Evolutionary conservation across 2,888 invertebrate species (phyloP), one percentile per base, ranked within the genome.

Genomic region (Drosophila ezoana): DNA sequence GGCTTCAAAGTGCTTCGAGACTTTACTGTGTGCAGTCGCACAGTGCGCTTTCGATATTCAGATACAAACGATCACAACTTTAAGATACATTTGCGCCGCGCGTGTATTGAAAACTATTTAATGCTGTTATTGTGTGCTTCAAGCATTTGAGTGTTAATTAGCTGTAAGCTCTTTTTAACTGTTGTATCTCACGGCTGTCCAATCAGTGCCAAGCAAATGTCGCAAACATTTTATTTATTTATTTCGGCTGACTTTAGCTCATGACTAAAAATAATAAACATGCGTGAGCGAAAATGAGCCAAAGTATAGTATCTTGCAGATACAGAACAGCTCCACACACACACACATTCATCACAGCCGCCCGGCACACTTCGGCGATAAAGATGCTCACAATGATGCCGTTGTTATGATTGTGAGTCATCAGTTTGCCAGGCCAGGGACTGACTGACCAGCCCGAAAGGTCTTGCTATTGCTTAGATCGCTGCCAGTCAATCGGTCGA

Each of bases 11-110:
- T 77, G 79, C 75, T 81, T 80, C 76, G 76, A 89, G 80, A 68
- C 84, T 73, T 87, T 67, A 80, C 75, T 84, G 77, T 72, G 84
- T 88, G 87, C 90, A 89, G 90, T 90, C 75, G 82, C 53, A 56
- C 59, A 57, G 56, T 69, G 54, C 84, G 75, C 79, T 66, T 53
- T 52, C 63, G 48, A 37, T 63, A 48, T 48, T 57, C 44, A 61
- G 37, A 61, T 62, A 70, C 53, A 48, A 16, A 43, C 52, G 54
- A 68, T 53, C 58, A 59, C 35, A 48, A 48, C 60, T 73, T 48
- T 49, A 41, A 68, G 70, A 66, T 76, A 79, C 65, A 45, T 66
- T 66, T 45, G 28, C 47, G 61, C 28, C 53, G 79, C 87, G 84
- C 49, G 77, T 54, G 57, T 52, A 33, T 41, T 45, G 28, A 28